These are phyloP conservation scores for Pyxicephalus adspersus DNA, from an alignment of 2,113 vertebrate genomes.

Conservation along the genomic window DNA sequence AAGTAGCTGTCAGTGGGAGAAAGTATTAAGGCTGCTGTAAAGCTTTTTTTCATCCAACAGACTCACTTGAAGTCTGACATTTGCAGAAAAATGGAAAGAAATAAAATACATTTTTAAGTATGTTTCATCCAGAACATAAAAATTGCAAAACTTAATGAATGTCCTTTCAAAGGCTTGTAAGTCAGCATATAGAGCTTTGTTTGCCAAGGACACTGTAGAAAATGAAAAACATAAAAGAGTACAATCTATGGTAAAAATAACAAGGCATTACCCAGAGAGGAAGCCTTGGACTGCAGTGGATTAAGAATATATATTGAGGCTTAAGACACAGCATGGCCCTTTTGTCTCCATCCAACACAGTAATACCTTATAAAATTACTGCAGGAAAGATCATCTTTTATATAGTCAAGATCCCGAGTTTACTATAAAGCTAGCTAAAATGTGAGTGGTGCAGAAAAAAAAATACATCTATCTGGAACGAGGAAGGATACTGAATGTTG, in stretches of 20 bases:
- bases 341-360: too few species aligned
- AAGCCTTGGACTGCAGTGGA: not conserved
- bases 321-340: too few species aligned
- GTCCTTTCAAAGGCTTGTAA: constrained; percentile 16
- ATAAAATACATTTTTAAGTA: constrained; percentile 39
- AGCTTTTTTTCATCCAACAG: constrained; percentile 34
- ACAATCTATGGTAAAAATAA: not conserved
- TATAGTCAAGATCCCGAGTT: too few species aligned
- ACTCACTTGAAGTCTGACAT: constrained; percentile 52
- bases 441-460: too few species aligned
- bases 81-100: constrained; percentile 46
- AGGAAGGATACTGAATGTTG: too few species aligned
- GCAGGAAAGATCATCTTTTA: too few species aligned
- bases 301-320: not conserved
- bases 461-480: too few species aligned
- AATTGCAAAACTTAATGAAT: constrained; percentile 37
- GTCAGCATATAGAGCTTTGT: not conserved
- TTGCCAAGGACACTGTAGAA: constrained; percentile 11
- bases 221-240: constrained; percentile 3
- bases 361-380: too few species aligned
- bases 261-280: not conserved
- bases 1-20: constrained; percentile 49
- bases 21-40: constrained; percentile 44
- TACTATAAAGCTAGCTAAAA: too few species aligned
- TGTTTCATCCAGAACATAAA: constrained; percentile 14